Conservation (phyloP, 2,113 vertebrate species). For the Sturnus vulgaris region DNA sequence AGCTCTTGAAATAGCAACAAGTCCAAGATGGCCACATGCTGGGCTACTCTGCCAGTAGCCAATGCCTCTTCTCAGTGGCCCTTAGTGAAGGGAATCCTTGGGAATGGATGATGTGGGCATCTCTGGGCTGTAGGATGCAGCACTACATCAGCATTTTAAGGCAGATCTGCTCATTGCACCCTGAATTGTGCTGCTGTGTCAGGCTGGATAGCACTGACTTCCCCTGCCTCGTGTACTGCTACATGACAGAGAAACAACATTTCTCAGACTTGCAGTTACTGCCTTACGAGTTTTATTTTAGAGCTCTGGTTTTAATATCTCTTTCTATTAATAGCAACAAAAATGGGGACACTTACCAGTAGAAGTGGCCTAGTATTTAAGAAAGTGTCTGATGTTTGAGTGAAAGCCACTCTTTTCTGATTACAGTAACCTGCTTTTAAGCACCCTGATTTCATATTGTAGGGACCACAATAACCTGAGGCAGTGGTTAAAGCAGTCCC, state of each 20-base stretch:
- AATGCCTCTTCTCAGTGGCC: background rate
- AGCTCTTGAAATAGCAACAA: background rate
- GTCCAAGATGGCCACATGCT: accelerated
- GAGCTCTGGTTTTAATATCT: background rate
- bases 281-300: background rate
- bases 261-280: background rate
- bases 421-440: background rate
- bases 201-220: background rate
- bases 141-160: accelerated
- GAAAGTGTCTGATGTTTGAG: background rate
- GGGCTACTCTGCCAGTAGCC: background rate
- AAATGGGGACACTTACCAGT: background rate
- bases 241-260: background rate
- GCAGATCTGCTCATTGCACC: background rate
- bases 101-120: background rate
- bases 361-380: background rate
- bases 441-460: background rate
- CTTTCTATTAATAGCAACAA: background rate
- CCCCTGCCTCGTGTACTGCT: background rate
- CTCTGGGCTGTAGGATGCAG: background rate
- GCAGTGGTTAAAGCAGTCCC: background rate
- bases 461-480: accelerated
- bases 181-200: accelerated
- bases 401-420: background rate
- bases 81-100: background rate